Base-by-base conservation (phyloP, 2,797 vertebrate species). In the Neomorphus geoffroyi region DNA sequence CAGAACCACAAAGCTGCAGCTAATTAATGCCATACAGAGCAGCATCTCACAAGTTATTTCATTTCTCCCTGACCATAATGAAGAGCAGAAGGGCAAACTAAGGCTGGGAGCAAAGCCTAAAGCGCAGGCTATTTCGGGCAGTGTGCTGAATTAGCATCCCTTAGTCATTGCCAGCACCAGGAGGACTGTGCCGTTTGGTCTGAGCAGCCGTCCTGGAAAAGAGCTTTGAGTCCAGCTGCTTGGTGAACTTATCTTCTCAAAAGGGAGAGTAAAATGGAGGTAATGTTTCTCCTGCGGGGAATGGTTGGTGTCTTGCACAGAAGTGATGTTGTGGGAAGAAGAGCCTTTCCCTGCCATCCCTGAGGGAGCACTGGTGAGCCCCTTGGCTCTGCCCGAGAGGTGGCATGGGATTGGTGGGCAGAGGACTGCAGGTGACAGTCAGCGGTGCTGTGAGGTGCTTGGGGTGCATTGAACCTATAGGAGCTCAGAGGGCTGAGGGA, bases 211-310 rank as follows among this genome's bases (percentile, higher is more conserved):
- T 83, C 84, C 94, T 80, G 81, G 78, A 54, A 96, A 96, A 96
- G 97, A 97, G 97, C 97, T 98, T 97, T 96, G 91, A 78, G 96
- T 97, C 96, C 94, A 89, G 80, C 75, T 94, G 82, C 95, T 91
- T 81, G 80, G 83, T 73, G 60, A 93, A 90, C 48, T 94, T 96
- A 91, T 96, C 85, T 95, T 96, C 86, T 96, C 94, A 95, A 96
- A 96, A 97, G 97, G 97, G 98, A 98, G 97, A 98, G 97, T 97
- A 96, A 97, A 92, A 86, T 80, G n/a, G 88, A 95, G 92, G 79
- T 23, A 48, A 57, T 22, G 4, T 4, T 83, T 35, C 48, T 85
- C 75, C 80, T 94, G 61, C 79, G 67, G 77, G 26, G 10, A 88
- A 35, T 2, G 19, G 69, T 35, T 39, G 78, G 65, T 95, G 79